Evolutionary conservation across 2,888 invertebrate species (phyloP), one percentile per base, ranked within the genome.

Genomic region (Machimus rusticus): DNA sequence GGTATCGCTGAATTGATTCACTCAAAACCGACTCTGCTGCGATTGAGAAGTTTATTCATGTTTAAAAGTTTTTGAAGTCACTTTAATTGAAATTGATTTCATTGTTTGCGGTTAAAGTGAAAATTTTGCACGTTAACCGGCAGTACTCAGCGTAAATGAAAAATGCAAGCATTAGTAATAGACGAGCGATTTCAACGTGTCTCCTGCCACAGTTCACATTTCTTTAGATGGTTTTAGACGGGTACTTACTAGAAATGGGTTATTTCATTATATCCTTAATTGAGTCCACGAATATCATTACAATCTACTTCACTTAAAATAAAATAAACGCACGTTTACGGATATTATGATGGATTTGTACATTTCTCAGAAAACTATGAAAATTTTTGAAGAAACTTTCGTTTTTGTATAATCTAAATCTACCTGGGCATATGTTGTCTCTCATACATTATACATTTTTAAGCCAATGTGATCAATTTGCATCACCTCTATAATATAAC

Each of bases 71-170:
- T 81, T 81, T 55, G 51, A 81, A 81, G 31, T 34, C 31, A 81
- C 55, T 31, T 81, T 81, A 51, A 81, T 81, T 81, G 37, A 51
- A 55, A 55, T 81, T 55, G 23, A n/a, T 81, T 34, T 81, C 51
- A 81, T 81, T 81, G 81, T 55, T 55, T 81, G 81, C 81, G 81
- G 81, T 81, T 55, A 34, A 81, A 55, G 81, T 81, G 81, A 81
- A 81, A 81, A 81, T 55, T 55, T 81, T 34, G 37, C 55, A 81
- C n/a, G 39, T 78, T 78, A 78, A 34, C 78, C 19, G n/a, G 43
- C 37, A 39, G 43, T 19, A 4, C n/a, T 51, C 51, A 51, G 51
- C n/a, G 19, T 5, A 51, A 51, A 51, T n/a, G n/a, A 8, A 51
- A 66, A 23, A 66, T 66, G 28, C 28, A 28, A 51, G 51, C 51